These are phyloP conservation scores for Haliaeetus leucogaster DNA, from an alignment of 2,113 vertebrate species.

Conservation along the genomic window DNA sequence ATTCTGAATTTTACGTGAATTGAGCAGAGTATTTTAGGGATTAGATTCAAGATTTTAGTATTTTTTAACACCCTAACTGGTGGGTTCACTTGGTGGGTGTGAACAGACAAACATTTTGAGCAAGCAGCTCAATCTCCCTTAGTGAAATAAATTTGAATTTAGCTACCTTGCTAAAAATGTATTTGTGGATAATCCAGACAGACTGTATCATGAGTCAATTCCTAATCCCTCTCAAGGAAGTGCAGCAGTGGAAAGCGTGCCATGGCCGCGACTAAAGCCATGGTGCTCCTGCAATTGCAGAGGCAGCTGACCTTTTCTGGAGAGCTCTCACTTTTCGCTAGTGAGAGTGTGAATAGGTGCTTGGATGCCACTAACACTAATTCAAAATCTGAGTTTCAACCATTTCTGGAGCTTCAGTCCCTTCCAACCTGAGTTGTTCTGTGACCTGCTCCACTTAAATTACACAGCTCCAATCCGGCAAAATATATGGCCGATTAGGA, in stretches of 20 bases:
- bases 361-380: not conserved
- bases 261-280: rapidly evolving
- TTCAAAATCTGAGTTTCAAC: not conserved
- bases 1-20: not conserved
- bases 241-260: not conserved
- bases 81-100: not conserved
- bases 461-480: not conserved
- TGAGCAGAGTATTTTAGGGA: not conserved
- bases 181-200: not conserved
- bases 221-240: not conserved
- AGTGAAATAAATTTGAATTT: not conserved
- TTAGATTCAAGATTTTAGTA: not conserved
- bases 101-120: not conserved
- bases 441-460: not conserved
- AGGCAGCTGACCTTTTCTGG: not conserved
- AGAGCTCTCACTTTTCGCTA: not conserved
- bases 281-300: not conserved
- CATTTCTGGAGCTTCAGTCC: not conserved
- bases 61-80: not conserved
- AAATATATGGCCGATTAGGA: not conserved
- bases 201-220: not conserved
- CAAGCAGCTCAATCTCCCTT: not conserved
- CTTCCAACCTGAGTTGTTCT: not conserved
- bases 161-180: not conserved
- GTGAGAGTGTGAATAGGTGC: not conserved